Evolutionary conservation across 1,140 invertebrate species (phyloP), one percentile per base, ranked within the genome.

Genomic region (Drosophila sproati): DNA sequence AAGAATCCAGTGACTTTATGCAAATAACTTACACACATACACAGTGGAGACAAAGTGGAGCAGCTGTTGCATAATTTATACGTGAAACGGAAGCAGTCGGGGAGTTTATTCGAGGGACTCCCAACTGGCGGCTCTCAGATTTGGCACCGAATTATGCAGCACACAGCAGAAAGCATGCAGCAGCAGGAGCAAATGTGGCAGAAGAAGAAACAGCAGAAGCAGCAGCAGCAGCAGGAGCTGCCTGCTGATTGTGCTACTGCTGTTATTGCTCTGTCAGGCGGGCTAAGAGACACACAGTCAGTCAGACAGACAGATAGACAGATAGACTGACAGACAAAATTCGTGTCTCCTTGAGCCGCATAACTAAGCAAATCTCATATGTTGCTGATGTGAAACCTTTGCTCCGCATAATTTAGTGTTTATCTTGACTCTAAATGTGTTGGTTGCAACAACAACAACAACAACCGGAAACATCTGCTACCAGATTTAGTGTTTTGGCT

Each of bases 41-140:
- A 32, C 35, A 59, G 31, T 7, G 29, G 12, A 51, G 54, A 57
- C 32, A 73, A 62, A 61, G 41, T 62, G 59, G 66, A 72, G 48
- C 73, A 55, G 55, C 74, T 73, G 74, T 73, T 73, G 74, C 69
- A 77, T 66, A 67, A 77, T 77, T 77, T 73, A 77, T 77, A 56
- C 56, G 56, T 39, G 56, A 47, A 35, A 34, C 54, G 48, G 39
- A 76, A 64, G 54, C 48, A 47, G 66, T 74, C 20, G 45, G 3
- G 37, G 37, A 67, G 62, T 45, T 20, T 34, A 51, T 51, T 45
- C 20, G 67, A 70, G 60, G 52, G 41, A 56, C 32, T 41, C 47
- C 29, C 6, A 55, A 52, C 31, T 51, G n/a, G 10, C 47, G 39
- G 12, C 28, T 31, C 34, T 20, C 35, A 52, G 55, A 60, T 73